Percentiles rank a stretch among this genome's conserved stretches.
These are phyloP conservation scores for Gouania willdenowi DNA, from an alignment of 2,797 vertebrate species.

Conservation along the genomic window DNA sequence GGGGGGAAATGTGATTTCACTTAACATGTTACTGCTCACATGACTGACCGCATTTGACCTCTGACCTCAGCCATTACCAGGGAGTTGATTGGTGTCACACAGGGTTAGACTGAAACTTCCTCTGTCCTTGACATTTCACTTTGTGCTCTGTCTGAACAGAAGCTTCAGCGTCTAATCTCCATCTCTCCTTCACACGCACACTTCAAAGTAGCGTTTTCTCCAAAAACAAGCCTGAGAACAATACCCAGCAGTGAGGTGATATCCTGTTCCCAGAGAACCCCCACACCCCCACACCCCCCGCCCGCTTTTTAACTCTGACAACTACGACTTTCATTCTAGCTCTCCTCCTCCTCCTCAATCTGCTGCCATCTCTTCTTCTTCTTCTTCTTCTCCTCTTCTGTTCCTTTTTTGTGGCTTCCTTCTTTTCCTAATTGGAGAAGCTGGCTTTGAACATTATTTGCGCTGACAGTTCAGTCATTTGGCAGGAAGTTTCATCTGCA, in stretches of 20 bases:
- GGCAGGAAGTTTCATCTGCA: slow-evolving; percentile 49
- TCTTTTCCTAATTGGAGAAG: slow-evolving; percentile 54
- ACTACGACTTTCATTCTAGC: slow-evolving; percentile 56
- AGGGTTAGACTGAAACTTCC: slow-evolving; percentile 3
- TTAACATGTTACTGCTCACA: background rate
- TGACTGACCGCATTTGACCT: slow-evolving; percentile 1
- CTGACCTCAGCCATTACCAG: slow-evolving; percentile 6
- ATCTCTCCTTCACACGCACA: slow-evolving; percentile 1
- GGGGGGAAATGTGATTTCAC: background rate
- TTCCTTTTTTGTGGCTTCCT: slow-evolving; percentile 53
- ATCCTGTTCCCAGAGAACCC: slow-evolving; percentile 68
- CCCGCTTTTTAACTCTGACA: slow-evolving; percentile 56
- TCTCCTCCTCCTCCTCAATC: slow-evolving; percentile 22
- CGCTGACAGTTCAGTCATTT: slow-evolving; percentile 63
- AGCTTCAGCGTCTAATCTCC: slow-evolving; percentile 1
- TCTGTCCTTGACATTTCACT: slow-evolving; percentile 10
- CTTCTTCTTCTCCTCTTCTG: no score
- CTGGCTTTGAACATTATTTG: slow-evolving; percentile 66
- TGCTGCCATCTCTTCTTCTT: no score
- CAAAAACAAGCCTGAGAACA: slow-evolving; percentile 50
- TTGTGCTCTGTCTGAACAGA: background rate
- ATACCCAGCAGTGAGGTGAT: slow-evolving; percentile 63
- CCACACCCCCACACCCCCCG: slow-evolving; percentile 36
- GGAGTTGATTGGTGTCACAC: slow-evolving; percentile 19
- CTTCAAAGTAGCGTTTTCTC: slow-evolving; percentile 16